phyloP scores from a whole-genome alignment of 1,140 invertebrate genomes.

The Panagrolaimus sp. region DNA sequence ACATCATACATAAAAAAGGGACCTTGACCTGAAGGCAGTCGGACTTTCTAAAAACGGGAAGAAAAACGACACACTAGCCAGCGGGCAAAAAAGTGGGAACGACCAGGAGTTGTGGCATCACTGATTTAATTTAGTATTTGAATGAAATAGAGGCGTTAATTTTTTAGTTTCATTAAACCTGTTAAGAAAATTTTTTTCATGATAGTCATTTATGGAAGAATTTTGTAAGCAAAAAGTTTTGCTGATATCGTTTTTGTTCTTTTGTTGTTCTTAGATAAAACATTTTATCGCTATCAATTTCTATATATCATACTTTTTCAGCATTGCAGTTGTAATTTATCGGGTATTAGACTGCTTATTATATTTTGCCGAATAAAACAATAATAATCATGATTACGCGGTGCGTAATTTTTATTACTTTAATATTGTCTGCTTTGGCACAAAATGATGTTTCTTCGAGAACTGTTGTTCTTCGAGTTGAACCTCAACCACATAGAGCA shows the following conservation, averaged over 20 bases:
- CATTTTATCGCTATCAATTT: too few relatives aligned
- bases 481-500: conserved; percentile 29
- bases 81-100: background rate
- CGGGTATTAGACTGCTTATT: too few relatives aligned
- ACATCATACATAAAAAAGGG: background rate
- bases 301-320: too few relatives aligned
- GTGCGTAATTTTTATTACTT: background rate
- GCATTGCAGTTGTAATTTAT: too few relatives aligned
- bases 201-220: background rate
- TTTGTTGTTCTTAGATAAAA: background rate
- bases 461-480: conserved; percentile 37
- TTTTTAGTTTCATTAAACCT: background rate
- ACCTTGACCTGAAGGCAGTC: conserved; percentile 10
- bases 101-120: too few relatives aligned
- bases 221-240: background rate
- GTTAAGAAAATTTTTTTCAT: background rate
- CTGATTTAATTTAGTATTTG: too few relatives aligned
- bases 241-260: background rate
- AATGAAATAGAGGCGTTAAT: background rate
- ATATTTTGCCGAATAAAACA: too few relatives aligned
- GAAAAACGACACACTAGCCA: conserved; percentile 1
- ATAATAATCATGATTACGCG: conserved; percentile 2
- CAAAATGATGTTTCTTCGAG: conserved; percentile 23
- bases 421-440: background rate
- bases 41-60: conserved; percentile 5